Evolutionary conservation across 2,113 vertebrate species (phyloP).

Genomic region (Serinus canaria): DNA sequence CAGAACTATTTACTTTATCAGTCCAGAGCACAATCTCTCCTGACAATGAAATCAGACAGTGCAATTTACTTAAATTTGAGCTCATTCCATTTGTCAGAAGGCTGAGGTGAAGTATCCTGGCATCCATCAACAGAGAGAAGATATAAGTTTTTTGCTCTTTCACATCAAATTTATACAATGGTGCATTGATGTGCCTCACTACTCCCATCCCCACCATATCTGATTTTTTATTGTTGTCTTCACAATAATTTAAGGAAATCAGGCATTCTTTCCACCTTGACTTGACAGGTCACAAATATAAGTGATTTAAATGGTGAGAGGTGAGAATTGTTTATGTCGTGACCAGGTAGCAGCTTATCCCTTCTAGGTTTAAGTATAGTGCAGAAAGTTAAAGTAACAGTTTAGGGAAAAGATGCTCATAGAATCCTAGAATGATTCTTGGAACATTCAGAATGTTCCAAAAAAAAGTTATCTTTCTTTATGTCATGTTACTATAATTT

Average conservation of each 20-base stretch:
- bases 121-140: conserved; percentile 50
- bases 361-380: not conserved
- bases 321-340: not conserved
- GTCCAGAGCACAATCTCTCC: conserved; percentile 18
- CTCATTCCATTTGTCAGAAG: conserved; percentile 54
- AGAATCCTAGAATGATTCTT: not conserved
- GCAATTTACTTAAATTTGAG: conserved; percentile 53
- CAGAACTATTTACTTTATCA: conserved; percentile 69
- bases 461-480: not conserved
- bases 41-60: conserved; percentile 64
- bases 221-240: conserved; percentile 50
- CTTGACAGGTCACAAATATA: conserved; percentile 25
- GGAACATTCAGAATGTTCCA: not conserved
- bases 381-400: not conserved
- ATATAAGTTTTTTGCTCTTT: conserved; percentile 62
- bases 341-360: not conserved
- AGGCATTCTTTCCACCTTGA: not conserved
- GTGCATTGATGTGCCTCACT: conserved; percentile 34
- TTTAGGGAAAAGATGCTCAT: not conserved
- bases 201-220: not conserved
- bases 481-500: not conserved
- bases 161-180: conserved; percentile 57
- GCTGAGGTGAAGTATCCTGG: conserved; percentile 70
- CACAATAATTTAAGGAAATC: conserved; percentile 23
- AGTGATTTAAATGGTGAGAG: not conserved